phyloP scores from a whole-genome alignment of 2,888 invertebrate species.

The Polydrusus tereticollis region DNA sequence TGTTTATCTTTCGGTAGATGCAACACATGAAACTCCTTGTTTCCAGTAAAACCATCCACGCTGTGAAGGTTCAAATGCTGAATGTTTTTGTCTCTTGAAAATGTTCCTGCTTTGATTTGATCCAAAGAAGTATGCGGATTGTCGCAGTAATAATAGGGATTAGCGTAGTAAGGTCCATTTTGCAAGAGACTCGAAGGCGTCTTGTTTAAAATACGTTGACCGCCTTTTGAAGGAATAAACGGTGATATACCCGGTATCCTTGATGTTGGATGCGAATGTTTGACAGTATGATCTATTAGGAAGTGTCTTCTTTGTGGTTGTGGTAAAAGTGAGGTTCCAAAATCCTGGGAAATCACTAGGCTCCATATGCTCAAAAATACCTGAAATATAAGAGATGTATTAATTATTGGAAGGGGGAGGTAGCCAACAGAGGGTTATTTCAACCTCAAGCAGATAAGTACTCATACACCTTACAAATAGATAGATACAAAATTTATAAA shows the following conservation, averaged over 20 bases:
- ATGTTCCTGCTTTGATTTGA: slow-evolving; percentile 29
- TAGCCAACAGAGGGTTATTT: no score
- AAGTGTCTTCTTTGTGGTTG: not conserved
- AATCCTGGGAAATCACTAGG: not conserved
- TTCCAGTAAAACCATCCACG: slow-evolving; percentile 10
- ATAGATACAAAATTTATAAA: no score
- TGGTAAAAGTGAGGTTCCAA: not conserved
- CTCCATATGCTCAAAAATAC: slow-evolving; percentile 1
- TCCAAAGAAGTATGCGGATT: slow-evolving; percentile 27
- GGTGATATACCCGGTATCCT: slow-evolving; percentile 8
- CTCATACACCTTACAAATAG: no score
- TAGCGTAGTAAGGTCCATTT: slow-evolving; percentile 41
- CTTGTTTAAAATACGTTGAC: slow-evolving; percentile 16
- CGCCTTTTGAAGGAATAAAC: not conserved
- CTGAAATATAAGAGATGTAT: not conserved
- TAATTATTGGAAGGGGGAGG: no score
- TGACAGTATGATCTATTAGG: not conserved
- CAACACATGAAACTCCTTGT: slow-evolving; percentile 44
- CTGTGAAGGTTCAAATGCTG: slow-evolving; percentile 18
- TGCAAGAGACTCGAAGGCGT: slow-evolving; percentile 32
- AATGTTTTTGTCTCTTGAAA: slow-evolving; percentile 9
- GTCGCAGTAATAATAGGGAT: slow-evolving; percentile 43
- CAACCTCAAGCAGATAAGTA: no score
- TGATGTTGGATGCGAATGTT: not conserved
- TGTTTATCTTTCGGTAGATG: slow-evolving; percentile 33